Evolutionary conservation across 2,797 vertebrate genomes (phyloP), one percentile per base, ranked within the genome.

Genomic region (Sitta carolinensis): DNA sequence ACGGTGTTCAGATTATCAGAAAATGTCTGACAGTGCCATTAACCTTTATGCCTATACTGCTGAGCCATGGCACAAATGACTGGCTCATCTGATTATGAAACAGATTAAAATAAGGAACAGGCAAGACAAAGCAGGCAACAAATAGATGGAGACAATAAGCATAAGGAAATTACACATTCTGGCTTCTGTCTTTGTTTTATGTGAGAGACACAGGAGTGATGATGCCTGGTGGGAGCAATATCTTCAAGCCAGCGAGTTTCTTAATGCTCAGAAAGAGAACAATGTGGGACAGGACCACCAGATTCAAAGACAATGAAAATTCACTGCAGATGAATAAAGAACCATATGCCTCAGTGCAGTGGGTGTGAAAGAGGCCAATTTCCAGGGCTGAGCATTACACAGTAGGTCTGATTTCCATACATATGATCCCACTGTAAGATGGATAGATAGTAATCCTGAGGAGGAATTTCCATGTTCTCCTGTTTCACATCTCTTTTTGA

Each of bases 11-110:
- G 87, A 83, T 95, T 83, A 85, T 83, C 91, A 90, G 73, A 62
- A 94, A 91, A 72, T 69, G 17, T 89, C 51, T 97, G 91, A 81
- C 82, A 77, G 72, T 18, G 58, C 32, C 76, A 95, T 55, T 90
- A 94, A 93, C 90, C 84, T 69, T 73, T 87, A 76, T 59, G 67
- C 82, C 74, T 90, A 42, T 29, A 72, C 69, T 89, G 63, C 82
- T 94, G 89, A 97, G 62, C 87, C 80, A 72, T 85, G 81, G 90
- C 93, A 96, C 77, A 97, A 97, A 94, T 78, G 63, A 70, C 52
- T 94, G 84, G 26, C 21, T 95, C 85, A 92, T 90, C 90, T 89
- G 91, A 8, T 94, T 95, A 90, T 87, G 80, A 95, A 96, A 94
- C 76, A 87, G 51, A 42, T 85, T 95, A 93, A 96, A 95, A 42